Conservation (phyloP, 2,113 vertebrate genomes). For the Eulacestoma nigropectus region DNA sequence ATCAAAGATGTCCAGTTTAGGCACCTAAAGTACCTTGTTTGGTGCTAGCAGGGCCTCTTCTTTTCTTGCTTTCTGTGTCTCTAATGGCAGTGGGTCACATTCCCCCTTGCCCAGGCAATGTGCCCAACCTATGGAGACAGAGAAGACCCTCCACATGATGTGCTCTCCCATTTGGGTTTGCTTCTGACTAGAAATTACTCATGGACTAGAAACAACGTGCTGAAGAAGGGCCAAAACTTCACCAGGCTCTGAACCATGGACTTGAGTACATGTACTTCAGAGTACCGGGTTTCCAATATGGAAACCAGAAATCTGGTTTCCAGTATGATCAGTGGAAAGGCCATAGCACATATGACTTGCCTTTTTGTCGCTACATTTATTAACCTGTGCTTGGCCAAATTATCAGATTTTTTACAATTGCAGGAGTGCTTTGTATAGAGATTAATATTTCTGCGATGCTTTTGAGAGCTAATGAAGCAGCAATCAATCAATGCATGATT, state of each 20-base stretch:
- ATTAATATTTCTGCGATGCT: background rate
- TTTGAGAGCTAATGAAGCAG: background rate
- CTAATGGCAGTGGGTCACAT: background rate
- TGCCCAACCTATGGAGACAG: background rate
- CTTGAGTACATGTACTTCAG: too few relatives aligned
- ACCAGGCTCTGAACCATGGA: background rate
- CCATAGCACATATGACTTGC: background rate
- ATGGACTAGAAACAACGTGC: fast-evolving
- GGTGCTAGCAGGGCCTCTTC: background rate
- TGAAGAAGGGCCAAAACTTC: background rate
- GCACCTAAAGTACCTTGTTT: background rate
- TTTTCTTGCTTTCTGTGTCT: background rate
- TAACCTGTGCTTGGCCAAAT: background rate
- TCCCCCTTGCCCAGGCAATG: background rate
- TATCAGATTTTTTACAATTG: background rate
- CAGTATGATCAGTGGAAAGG: background rate
- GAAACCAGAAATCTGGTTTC: background rate
- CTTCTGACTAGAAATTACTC: background rate
- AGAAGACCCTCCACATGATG: fast-evolving
- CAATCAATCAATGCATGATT: background rate
- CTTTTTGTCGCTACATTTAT: background rate
- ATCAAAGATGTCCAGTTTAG: background rate
- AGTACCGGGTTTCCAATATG: background rate
- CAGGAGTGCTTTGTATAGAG: background rate
- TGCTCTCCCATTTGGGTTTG: background rate